Conservation (phyloP, 2,888 invertebrate genomes). For the Aspidapion aeneum region DNA sequence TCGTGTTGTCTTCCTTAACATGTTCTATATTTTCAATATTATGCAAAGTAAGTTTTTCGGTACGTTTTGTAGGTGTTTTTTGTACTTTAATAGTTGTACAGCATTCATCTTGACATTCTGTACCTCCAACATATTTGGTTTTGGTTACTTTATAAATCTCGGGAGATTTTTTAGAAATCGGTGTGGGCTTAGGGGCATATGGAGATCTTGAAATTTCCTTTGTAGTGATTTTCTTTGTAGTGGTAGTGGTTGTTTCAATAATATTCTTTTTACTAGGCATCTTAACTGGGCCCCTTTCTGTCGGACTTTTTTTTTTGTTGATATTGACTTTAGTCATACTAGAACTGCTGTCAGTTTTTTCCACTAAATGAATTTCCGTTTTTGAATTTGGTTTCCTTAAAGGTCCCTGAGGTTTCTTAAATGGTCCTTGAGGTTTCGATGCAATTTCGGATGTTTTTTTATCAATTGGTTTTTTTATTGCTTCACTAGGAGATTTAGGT, state of each 20-base stretch:
- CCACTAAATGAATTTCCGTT: neutral
- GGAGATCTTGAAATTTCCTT: constrained; percentile 18
- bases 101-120: constrained; percentile 33
- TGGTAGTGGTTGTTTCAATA: constrained; percentile 13
- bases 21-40: constrained; percentile 32
- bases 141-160: constrained; percentile 27
- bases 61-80: constrained; percentile 18
- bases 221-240: constrained; percentile 17
- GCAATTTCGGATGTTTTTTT: neutral
- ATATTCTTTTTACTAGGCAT: constrained; percentile 17
- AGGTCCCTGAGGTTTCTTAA: neutral
- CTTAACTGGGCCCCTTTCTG: constrained; percentile 18
- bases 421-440: neutral
- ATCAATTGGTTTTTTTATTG: neutral
- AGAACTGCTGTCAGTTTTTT: neutral
- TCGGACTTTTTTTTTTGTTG: constrained; percentile 14
- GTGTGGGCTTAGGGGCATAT: neutral
- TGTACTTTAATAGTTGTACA: constrained; percentile 23
- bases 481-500: no score
- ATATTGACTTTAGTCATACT: constrained; percentile 6
- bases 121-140: constrained; percentile 24
- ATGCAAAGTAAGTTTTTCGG: constrained; percentile 24
- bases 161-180: constrained; percentile 16
- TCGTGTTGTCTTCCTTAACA: constrained; percentile 28
- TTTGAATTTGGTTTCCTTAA: neutral